Conservation (phyloP, 2,888 invertebrate species). For the Cloeon dipterum region DNA sequence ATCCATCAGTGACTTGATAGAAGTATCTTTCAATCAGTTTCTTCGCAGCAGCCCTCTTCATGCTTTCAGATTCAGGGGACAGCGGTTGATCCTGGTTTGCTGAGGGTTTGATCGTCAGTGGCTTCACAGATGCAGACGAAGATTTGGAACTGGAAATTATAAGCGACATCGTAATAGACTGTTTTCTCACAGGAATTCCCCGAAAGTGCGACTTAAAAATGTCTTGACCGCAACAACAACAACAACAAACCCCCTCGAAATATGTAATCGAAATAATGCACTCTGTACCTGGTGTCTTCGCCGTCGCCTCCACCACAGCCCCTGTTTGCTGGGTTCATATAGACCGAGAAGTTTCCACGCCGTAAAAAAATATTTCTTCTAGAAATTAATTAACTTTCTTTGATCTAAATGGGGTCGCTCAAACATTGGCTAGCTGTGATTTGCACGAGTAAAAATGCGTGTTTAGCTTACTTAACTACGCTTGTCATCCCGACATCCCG, state of each 20-base stretch:
- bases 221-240: not conserved
- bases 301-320: conserved; percentile 9
- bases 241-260: conserved; percentile 1
- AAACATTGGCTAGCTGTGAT: not conserved
- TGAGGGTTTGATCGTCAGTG: not conserved
- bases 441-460: not conserved
- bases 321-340: conserved; percentile 10
- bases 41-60: conserved; percentile 38
- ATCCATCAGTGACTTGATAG: conserved; percentile 77
- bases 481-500: no score
- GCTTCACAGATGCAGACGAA: not conserved
- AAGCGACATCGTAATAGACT: not conserved
- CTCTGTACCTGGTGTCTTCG: conserved; percentile 10
- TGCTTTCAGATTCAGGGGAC: conserved; percentile 14
- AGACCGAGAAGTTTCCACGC: no score
- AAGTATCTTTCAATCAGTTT: conserved; percentile 80
- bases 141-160: not conserved
- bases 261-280: conserved; percentile 1
- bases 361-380: not conserved
- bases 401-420: not conserved
- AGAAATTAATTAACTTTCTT: not conserved
- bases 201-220: conserved; percentile 1
- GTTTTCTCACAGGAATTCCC: not conserved
- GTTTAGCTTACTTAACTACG: no score
- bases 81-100: conserved; percentile 2